Evolutionary conservation across 92 coral and sea anemone species (phyloP).

Genomic region (Anthopleura xanthogrammica): DNA sequence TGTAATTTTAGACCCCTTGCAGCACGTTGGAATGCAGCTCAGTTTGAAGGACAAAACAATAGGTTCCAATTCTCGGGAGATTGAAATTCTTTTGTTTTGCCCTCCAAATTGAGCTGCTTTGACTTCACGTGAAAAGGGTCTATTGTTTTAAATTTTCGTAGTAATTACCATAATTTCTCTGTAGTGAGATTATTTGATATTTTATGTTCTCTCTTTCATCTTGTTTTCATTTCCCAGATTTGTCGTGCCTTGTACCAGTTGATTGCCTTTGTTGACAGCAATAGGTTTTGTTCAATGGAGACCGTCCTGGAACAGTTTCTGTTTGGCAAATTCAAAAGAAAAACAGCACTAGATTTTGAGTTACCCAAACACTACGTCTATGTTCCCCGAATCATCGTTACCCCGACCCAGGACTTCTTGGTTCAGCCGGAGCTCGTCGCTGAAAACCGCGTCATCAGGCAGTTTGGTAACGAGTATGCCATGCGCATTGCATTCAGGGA

Average conservation of each 20-base stretch:
- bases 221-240: constrained; percentile 17
- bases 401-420: constrained; percentile 83
- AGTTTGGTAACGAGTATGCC: constrained; percentile 66
- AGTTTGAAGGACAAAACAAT: no score
- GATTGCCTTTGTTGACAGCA: constrained; percentile 47
- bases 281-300: constrained; percentile 72
- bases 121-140: no score
- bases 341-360: constrained; percentile 58
- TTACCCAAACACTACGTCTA: constrained; percentile 82
- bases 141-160: background rate
- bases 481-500: constrained; percentile 92
- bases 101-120: no score
- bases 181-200: background rate
- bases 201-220: background rate
- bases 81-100: no score
- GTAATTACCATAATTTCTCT: background rate
- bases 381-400: constrained; percentile 82
- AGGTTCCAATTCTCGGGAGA: no score
- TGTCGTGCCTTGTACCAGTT: constrained; percentile 65
- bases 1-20: no score
- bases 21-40: no score
- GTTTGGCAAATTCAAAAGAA: constrained; percentile 50
- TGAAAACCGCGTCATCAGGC: constrained; percentile 88
- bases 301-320: constrained; percentile 46
- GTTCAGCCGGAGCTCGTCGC: constrained; percentile 89